Evolutionary conservation across 1,140 invertebrate species (phyloP).

Genomic region (Ridgeia piscesae): DNA sequence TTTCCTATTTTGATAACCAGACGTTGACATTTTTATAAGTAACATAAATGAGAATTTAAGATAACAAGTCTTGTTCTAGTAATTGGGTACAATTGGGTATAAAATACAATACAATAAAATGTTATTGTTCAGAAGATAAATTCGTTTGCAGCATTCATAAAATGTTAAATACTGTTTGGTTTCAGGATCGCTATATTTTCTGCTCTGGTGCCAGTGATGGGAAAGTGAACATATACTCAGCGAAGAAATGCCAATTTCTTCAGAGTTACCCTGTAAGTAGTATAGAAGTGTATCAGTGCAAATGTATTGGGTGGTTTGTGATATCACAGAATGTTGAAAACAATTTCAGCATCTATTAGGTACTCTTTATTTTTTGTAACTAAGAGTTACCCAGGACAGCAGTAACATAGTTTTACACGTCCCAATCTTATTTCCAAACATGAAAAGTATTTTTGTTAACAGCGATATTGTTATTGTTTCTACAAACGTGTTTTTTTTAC

Average conservation of each 20-base stretch:
- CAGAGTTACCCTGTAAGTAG: constrained; percentile 52
- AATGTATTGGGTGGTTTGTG: not conserved
- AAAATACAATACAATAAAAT: too few relatives aligned
- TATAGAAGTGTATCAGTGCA: constrained; percentile 1
- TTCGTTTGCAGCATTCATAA: too few relatives aligned
- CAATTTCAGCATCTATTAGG: too few relatives aligned
- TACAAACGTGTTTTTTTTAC: too few relatives aligned
- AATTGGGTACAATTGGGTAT: not conserved
- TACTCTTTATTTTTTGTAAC: too few relatives aligned
- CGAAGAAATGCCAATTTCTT: constrained; percentile 56
- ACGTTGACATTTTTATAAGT: not conserved
- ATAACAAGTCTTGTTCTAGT: not conserved
- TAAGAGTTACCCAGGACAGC: too few relatives aligned
- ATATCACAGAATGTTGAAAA: not conserved
- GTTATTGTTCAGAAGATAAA: too few relatives aligned
- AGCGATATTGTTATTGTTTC: too few relatives aligned
- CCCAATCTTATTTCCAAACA: too few relatives aligned
- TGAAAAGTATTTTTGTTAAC: too few relatives aligned
- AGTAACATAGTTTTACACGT: too few relatives aligned
- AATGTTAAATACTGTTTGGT: constrained; percentile 28
- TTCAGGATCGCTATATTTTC: constrained; percentile 61
- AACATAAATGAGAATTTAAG: not conserved
- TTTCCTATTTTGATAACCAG: not conserved
- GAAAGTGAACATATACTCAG: constrained; percentile 62
- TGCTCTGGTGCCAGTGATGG: constrained; percentile 63